phyloP scores from a whole-genome alignment of 2,797 vertebrate species.

The Hipposideros larvatus region DNA sequence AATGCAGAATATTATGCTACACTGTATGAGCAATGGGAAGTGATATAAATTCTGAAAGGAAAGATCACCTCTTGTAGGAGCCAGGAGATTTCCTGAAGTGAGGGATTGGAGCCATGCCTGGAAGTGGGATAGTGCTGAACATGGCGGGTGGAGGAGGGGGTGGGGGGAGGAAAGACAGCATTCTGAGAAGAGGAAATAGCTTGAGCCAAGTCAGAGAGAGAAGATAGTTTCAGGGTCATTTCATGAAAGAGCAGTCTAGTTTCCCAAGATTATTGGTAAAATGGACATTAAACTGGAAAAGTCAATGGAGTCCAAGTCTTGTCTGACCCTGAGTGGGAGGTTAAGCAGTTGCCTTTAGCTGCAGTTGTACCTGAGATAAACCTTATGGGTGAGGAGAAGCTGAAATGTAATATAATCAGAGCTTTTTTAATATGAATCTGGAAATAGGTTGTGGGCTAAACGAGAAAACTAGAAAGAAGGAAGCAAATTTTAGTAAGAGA shows the following conservation, averaged over 20 bases:
- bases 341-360: background rate
- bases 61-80: background rate
- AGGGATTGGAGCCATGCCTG: background rate
- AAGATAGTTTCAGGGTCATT: background rate
- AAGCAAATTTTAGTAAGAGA: background rate
- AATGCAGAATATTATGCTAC: background rate
- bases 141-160: fast-evolving
- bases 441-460: background rate
- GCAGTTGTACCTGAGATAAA: background rate
- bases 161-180: fast-evolving
- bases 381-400: background rate
- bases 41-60: background rate
- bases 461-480: background rate
- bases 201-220: background rate
- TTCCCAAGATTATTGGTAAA: background rate
- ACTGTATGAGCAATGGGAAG: background rate
- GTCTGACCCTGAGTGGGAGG: background rate
- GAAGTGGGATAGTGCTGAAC: background rate
- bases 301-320: background rate
- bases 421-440: background rate
- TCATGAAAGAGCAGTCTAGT: background rate
- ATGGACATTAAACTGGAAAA: background rate
- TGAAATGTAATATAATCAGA: background rate
- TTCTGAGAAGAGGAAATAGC: background rate
- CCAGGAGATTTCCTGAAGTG: background rate